A percentile compares a stretch with the other conserved stretches of the same genome.
phyloP scores from a whole-genome alignment of 2,888 invertebrate species.

The Limnephilus marmoratus region DNA sequence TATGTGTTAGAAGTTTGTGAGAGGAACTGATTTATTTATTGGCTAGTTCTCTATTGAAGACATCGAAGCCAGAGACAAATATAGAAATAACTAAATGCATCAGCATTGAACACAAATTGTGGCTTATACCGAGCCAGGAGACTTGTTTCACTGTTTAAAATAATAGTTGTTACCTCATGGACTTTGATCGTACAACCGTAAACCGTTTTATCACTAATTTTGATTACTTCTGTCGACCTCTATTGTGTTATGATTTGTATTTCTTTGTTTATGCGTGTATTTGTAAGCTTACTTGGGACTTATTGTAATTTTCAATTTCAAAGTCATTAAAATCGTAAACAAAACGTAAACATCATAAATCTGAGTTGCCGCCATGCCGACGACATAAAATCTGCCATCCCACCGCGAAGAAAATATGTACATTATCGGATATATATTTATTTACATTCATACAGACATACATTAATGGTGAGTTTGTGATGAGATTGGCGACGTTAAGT shows the following conservation, averaged over 20 bases:
- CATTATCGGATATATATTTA: neutral
- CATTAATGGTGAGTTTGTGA: neutral
- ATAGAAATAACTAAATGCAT: too few relatives aligned
- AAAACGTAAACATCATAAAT: neutral
- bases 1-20: too few relatives aligned
- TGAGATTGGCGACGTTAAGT: neutral
- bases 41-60: too few relatives aligned
- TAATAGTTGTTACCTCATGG: too few relatives aligned
- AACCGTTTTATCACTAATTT: neutral
- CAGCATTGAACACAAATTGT: too few relatives aligned
- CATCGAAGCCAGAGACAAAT: too few relatives aligned
- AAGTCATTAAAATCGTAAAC: neutral
- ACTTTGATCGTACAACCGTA: neutral
- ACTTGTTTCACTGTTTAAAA: too few relatives aligned
- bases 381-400: neutral
- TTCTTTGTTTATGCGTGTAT: neutral
- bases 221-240: neutral
- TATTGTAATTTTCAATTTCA: neutral
- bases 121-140: too few relatives aligned
- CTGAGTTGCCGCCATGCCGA: neutral
- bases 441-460: neutral
- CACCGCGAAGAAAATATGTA: neutral
- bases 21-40: too few relatives aligned
- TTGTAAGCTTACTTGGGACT: neutral
- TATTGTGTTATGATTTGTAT: neutral